A percentile compares a stretch with the other conserved stretches of the same genome.
phyloP scores from a whole-genome alignment of 2,113 vertebrate species.

The Vicugna pacos region DNA sequence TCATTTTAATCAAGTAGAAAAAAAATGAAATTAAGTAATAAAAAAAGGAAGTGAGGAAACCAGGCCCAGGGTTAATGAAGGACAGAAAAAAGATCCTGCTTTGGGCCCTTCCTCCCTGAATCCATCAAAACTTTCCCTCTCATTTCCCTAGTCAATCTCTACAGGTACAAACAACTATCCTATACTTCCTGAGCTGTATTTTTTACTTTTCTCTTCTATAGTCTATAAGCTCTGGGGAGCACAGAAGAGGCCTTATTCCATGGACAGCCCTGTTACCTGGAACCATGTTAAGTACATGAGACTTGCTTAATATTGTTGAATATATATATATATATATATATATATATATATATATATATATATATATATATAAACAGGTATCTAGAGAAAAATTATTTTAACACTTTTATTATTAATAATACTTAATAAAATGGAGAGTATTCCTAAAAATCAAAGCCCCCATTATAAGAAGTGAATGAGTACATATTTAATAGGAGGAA shows the following conservation, averaged over 20 bases:
- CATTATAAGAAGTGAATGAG: not conserved
- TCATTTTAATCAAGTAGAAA: slow-evolving; percentile 57
- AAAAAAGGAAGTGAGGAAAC: not conserved
- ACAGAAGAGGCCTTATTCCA: not conserved
- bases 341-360: not conserved
- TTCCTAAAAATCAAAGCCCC: not conserved
- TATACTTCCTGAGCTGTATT: not conserved
- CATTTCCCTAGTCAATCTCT: not conserved
- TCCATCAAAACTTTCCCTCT: not conserved
- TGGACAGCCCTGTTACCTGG: accelerated
- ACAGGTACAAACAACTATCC: not conserved
- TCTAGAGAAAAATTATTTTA: not conserved
- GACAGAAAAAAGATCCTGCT: not conserved
- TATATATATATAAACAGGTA: not conserved
- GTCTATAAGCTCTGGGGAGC: not conserved
- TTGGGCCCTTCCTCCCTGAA: not conserved
- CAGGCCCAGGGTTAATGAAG: slow-evolving; percentile 15
- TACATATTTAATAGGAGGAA: not conserved
- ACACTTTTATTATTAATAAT: not conserved
- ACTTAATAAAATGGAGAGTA: not conserved
- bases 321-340: not conserved
- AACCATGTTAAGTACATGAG: not conserved
- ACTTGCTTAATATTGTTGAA: not conserved
- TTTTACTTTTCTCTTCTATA: not conserved
- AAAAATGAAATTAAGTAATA: slow-evolving; percentile 54